Evolutionary conservation across 1,140 invertebrate genomes (phyloP).

Genomic region (Caenorhabditis inopinata): DNA sequence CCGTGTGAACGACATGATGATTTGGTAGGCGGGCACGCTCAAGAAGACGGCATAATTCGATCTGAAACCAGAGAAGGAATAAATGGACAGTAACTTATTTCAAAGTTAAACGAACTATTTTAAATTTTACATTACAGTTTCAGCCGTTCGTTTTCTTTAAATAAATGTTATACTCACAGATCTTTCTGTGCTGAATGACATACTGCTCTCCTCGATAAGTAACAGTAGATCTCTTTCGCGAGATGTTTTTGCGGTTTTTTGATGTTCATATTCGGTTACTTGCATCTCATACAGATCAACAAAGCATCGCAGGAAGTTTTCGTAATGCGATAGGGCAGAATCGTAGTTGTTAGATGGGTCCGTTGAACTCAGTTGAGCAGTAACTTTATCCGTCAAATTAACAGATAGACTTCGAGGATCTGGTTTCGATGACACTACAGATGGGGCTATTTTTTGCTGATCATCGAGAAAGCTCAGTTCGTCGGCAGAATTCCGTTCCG

Average conservation of each 20-base stretch:
- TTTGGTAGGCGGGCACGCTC: conserved; percentile 14
- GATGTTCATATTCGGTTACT: background rate
- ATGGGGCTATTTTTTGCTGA: background rate
- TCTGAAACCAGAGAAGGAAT: no score
- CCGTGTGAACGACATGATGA: conserved; percentile 20
- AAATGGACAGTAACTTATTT: no score
- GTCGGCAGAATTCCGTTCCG: conserved; percentile 28
- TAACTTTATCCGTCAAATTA: background rate
- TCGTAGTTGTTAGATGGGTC: background rate
- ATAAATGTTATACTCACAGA: no score
- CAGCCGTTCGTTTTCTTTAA: no score
- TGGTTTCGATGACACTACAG: background rate
- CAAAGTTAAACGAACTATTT: background rate
- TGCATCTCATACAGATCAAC: conserved; percentile 15
- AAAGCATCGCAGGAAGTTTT: background rate
- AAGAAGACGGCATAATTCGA: conserved; percentile 33
- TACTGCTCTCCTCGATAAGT: conserved; percentile 1
- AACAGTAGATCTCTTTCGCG: background rate
- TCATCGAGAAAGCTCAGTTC: conserved; percentile 32
- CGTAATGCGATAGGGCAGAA: background rate
- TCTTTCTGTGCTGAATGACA: conserved; percentile 12
- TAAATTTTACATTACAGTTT: background rate
- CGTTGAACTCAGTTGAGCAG: background rate
- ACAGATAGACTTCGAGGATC: background rate
- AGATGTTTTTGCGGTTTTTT: background rate